phyloP scores from a whole-genome alignment of 2,888 invertebrate genomes.

The Morpho achilles region DNA sequence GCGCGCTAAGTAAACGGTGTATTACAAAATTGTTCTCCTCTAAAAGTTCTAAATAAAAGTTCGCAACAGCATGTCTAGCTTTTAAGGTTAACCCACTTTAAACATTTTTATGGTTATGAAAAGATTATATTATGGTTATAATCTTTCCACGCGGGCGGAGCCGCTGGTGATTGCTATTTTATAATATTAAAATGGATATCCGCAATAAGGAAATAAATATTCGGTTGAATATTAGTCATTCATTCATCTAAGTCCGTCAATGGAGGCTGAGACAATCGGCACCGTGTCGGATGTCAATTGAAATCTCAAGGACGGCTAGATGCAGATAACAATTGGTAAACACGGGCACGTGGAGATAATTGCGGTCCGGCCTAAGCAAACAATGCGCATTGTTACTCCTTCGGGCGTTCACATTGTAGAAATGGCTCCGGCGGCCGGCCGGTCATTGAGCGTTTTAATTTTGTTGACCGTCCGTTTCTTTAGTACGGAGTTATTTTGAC shows the following conservation, averaged over 20 bases:
- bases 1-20: no score
- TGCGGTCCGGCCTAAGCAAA: constrained; percentile 56
- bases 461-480: neutral
- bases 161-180: no score
- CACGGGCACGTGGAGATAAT: constrained; percentile 63
- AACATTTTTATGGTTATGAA: no score
- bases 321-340: constrained; percentile 68
- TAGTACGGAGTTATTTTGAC: neutral
- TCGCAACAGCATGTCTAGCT: no score
- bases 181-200: no score
- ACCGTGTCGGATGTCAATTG: constrained; percentile 33
- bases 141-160: no score
- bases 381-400: constrained; percentile 59
- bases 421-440: constrained; percentile 19
- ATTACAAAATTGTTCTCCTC: no score
- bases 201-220: neutral
- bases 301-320: constrained; percentile 59
- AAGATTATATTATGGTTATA: no score
- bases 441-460: constrained; percentile 6
- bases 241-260: constrained; percentile 23
- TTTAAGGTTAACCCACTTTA: no score
- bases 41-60: no score
- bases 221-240: constrained; percentile 14
- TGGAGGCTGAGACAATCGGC: constrained; percentile 22
- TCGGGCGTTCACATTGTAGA: constrained; percentile 33